Evolutionary conservation across 2,888 invertebrate species (phyloP).

Genomic region (Leptopilina myrica): DNA sequence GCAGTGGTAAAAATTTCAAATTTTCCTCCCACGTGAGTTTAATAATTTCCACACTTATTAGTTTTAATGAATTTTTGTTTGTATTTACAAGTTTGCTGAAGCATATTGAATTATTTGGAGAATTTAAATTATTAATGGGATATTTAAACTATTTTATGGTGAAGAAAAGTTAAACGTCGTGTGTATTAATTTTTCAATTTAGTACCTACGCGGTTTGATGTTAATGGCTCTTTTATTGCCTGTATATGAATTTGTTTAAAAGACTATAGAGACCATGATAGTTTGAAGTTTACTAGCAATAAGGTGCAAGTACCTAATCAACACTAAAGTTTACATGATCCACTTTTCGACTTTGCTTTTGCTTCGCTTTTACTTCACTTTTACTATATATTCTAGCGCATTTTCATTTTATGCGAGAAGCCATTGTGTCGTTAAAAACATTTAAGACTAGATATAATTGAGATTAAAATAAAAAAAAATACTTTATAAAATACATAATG

Average conservation of each 20-base stretch:
- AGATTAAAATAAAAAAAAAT: too few relatives aligned
- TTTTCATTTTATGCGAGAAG: not conserved
- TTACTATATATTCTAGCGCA: not conserved
- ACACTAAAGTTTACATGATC: constrained; percentile 11
- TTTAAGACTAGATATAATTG: not conserved
- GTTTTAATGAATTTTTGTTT: too few relatives aligned
- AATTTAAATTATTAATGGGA: too few relatives aligned
- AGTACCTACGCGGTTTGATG: not conserved
- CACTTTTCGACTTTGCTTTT: constrained; percentile 4
- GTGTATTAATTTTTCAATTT: too few relatives aligned
- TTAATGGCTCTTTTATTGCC: not conserved
- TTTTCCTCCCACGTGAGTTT: too few relatives aligned
- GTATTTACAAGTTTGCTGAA: too few relatives aligned
- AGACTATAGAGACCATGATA: constrained; percentile 1
- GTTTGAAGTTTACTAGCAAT: constrained; percentile 1
- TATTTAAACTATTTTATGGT: too few relatives aligned
- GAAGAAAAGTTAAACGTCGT: too few relatives aligned
- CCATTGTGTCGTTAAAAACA: not conserved
- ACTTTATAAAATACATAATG: too few relatives aligned
- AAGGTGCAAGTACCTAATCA: constrained; percentile 19
- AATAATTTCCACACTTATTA: too few relatives aligned
- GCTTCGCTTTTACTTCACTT: not conserved
- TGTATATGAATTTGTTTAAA: not conserved
- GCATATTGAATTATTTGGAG: too few relatives aligned
- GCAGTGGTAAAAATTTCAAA: not conserved